A percentile compares a stretch with the other conserved stretches of the same genome.
Conservation (phyloP, 2,113 vertebrate genomes). For the Poeciliopsis occidentalis region DNA sequence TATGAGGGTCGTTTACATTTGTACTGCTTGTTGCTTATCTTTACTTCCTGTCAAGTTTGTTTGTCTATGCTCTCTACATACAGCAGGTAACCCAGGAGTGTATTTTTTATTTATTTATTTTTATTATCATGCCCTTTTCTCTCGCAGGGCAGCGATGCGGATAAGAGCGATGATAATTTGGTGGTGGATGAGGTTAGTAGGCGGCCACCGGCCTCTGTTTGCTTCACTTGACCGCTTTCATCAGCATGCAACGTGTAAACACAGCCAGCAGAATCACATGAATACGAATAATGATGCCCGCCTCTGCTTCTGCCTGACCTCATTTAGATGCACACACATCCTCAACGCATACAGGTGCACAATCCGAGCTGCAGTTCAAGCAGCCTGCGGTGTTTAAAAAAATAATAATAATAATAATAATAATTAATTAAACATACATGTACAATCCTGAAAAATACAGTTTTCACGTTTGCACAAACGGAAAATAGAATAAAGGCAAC, state of each 20-base stretch:
- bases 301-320: constrained; percentile 27
- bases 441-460: not conserved
- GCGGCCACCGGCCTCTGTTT: constrained; percentile 40
- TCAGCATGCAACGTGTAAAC: constrained; percentile 69
- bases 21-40: not conserved
- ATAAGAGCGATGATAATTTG: constrained; percentile 94
- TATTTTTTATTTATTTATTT: constrained; percentile 34
- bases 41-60: not conserved
- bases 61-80: constrained; percentile 38
- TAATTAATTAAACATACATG: no score
- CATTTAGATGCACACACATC: constrained; percentile 19
- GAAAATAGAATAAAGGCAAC: no score
- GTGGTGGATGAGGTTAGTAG: constrained; percentile 88
- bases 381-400: not conserved
- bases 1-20: not conserved
- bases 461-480: not conserved
- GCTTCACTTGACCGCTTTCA: constrained; percentile 59
- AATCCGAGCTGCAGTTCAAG: constrained; percentile 1
- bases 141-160: constrained; percentile 89
- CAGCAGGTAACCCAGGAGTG: constrained; percentile 22
- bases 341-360: not conserved
- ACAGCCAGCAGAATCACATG: constrained; percentile 56
- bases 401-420: no score
- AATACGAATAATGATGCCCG: constrained; percentile 41
- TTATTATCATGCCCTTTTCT: constrained; percentile 12